Evolutionary conservation across 2,797 vertebrate genomes (phyloP).

Genomic region (Cyclura pinguis): DNA sequence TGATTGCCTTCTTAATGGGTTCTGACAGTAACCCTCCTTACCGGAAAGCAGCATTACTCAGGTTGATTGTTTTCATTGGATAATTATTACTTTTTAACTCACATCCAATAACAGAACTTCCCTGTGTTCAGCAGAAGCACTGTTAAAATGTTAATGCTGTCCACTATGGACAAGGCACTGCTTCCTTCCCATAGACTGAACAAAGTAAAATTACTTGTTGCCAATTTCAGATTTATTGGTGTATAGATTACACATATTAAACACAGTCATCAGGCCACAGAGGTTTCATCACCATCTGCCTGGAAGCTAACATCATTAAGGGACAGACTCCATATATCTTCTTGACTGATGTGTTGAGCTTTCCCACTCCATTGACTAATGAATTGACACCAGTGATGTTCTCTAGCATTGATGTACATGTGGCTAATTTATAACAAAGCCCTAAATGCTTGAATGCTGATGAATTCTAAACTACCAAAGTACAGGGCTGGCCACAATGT

Average conservation of each 20-base stretch:
- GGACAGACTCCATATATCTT: constrained; percentile 71
- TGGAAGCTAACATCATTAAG: constrained; percentile 73
- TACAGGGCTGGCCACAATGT: constrained; percentile 3
- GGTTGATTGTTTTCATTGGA: constrained; percentile 32
- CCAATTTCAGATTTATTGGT: constrained; percentile 67
- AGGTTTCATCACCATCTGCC: constrained; percentile 66
- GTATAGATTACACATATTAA: constrained; percentile 69
- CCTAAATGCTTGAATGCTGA: constrained; percentile 47
- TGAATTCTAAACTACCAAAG: constrained; percentile 52
- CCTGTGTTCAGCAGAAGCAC: constrained; percentile 25
- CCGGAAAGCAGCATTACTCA: constrained; percentile 41
- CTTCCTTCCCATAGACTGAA: constrained; percentile 47
- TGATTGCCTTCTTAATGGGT: constrained; percentile 41
- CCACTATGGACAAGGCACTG: constrained; percentile 27
- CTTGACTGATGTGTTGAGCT: constrained; percentile 61
- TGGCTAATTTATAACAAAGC: constrained; percentile 61
- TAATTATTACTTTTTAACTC: constrained; percentile 61
- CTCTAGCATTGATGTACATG: constrained; percentile 44
- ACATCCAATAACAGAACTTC: constrained; percentile 17
- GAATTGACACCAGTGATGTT: constrained; percentile 59
- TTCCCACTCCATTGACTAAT: constrained; percentile 68
- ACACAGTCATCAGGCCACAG: constrained; percentile 66
- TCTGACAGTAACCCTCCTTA: constrained; percentile 6
- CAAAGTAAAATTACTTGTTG: constrained; percentile 55
- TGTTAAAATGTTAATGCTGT: constrained; percentile 53